A percentile compares a stretch with the other conserved stretches of the same genome.
Evolutionary conservation across 2,888 invertebrate genomes (phyloP).

Genomic region (Lepeophtheirus nordmannii): DNA sequence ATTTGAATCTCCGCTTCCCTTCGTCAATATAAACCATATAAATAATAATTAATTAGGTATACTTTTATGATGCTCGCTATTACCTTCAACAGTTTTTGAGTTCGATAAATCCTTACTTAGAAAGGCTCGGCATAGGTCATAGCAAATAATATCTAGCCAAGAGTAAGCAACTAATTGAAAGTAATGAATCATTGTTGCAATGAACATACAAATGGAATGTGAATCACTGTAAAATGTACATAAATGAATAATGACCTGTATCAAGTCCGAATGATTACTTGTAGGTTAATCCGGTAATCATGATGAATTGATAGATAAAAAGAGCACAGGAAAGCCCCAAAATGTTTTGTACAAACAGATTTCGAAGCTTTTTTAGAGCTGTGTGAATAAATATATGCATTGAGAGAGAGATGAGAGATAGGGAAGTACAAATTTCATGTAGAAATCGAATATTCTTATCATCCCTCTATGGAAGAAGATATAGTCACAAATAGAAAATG

Average conservation of each 20-base stretch:
- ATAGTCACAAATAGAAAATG: not conserved
- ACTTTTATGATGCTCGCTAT: too few relatives aligned
- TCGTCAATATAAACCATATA: not conserved
- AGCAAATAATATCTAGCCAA: slow-evolving; percentile 13
- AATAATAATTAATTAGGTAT: not conserved
- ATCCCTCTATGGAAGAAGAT: not conserved
- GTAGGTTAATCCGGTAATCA: slow-evolving; percentile 1
- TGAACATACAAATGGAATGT: slow-evolving; percentile 21
- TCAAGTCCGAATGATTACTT: not conserved
- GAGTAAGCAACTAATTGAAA: slow-evolving; percentile 9
- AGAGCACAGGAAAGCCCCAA: slow-evolving; percentile 10
- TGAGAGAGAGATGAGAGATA: not conserved
- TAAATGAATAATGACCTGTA: too few relatives aligned
- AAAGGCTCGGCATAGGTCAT: slow-evolving; percentile 8
- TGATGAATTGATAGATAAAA: not conserved
- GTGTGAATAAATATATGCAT: slow-evolving; percentile 11
- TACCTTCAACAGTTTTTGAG: not conserved
- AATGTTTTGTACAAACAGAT: slow-evolving; percentile 14
- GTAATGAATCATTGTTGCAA: slow-evolving; percentile 11
- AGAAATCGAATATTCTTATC: not conserved
- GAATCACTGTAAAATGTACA: not conserved
- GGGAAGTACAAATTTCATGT: slow-evolving; percentile 2
- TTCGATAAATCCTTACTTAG: not conserved
- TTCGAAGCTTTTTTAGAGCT: slow-evolving; percentile 16
- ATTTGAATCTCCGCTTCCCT: slow-evolving; percentile 13